phyloP scores from a whole-genome alignment of 1,140 invertebrate genomes.

The Brachionus plicatilis region DNA sequence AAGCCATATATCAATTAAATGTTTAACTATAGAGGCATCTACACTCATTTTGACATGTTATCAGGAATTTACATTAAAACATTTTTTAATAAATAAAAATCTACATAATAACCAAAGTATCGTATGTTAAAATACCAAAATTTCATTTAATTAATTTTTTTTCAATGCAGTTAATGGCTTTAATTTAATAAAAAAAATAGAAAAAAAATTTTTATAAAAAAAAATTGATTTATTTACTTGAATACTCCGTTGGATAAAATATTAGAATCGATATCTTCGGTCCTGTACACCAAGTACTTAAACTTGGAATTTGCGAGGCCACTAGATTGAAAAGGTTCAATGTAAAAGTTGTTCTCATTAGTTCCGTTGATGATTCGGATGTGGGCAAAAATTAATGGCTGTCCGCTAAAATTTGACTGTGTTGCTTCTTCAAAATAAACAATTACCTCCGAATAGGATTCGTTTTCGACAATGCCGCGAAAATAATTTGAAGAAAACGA shows the following conservation, averaged over 20 bases:
- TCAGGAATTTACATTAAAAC: too few species aligned
- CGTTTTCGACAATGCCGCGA: slow-evolving; percentile 4
- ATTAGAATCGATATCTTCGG: background rate
- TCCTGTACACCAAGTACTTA: background rate
- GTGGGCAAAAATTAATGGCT: background rate
- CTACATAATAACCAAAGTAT: too few species aligned
- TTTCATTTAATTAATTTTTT: too few species aligned
- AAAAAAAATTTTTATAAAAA: too few species aligned
- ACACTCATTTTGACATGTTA: too few species aligned
- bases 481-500: slow-evolving; percentile 7
- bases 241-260: background rate
- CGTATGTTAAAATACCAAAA: too few species aligned
- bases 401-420: background rate
- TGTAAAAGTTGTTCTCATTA: background rate
- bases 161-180: too few species aligned
- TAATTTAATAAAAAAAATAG: too few species aligned
- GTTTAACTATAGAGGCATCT: too few species aligned
- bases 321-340: background rate
- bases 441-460: background rate
- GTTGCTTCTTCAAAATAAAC: background rate
- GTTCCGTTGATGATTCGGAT: background rate
- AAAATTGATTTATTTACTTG: background rate
- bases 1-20: too few species aligned
- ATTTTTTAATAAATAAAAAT: too few species aligned
- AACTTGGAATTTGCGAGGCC: background rate